Evolutionary conservation across 2,888 invertebrate species (phyloP).

Genomic region (Drosophila bunnanda): DNA sequence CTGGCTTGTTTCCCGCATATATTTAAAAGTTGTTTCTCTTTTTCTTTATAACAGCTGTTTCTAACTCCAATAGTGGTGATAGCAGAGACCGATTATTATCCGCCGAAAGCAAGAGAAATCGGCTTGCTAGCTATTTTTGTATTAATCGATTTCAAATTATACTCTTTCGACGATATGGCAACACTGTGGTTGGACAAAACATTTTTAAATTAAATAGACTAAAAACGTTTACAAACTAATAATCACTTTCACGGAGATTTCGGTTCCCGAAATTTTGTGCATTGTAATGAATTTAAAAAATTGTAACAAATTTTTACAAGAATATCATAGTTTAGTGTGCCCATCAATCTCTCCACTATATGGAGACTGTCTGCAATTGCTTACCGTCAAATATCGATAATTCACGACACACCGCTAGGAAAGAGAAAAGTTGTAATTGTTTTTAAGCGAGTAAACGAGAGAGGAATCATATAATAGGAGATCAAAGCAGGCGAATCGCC

Average conservation of each 20-base stretch:
- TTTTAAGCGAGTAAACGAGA: constrained; percentile 16
- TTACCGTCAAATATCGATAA: background rate
- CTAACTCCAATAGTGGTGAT: too few relatives aligned
- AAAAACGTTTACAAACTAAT: background rate
- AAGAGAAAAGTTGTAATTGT: constrained; percentile 13
- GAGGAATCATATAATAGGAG: constrained; percentile 32
- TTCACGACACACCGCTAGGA: background rate
- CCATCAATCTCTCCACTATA: constrained; percentile 2
- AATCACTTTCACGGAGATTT: too few relatives aligned
- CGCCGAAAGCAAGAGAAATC: background rate
- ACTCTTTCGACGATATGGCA: background rate
- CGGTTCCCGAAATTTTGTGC: too few relatives aligned
- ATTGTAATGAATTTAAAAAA: background rate
- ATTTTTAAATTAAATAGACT: background rate
- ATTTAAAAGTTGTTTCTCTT: too few relatives aligned
- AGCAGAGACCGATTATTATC: background rate
- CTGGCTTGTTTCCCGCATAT: too few relatives aligned
- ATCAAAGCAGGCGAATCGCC: constrained; percentile 47
- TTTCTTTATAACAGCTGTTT: too few relatives aligned
- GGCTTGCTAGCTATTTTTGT: too few relatives aligned
- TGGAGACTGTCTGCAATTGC: background rate
- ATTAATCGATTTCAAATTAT: background rate
- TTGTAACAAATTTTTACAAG: background rate
- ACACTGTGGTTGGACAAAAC: background rate
- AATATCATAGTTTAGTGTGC: background rate